phyloP scores from a whole-genome alignment of 2,797 vertebrate species.

The Premnoplex brunnescens region DNA sequence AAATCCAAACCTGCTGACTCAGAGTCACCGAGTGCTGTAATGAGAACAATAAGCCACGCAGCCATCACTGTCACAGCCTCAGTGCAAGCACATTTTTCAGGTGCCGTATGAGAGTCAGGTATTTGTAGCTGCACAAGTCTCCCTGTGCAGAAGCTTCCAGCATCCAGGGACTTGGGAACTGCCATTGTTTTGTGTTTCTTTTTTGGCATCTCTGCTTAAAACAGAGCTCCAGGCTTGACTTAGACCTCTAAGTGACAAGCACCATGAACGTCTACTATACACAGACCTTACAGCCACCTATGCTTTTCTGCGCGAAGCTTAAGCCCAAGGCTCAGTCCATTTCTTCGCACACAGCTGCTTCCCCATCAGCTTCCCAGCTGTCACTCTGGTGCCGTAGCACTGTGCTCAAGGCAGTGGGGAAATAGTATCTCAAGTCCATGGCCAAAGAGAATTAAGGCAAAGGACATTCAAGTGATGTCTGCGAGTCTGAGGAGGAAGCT shows the following conservation, averaged over 20 bases:
- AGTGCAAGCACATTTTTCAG: neutral
- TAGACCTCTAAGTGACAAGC: constrained; percentile 24
- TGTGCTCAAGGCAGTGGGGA: neutral
- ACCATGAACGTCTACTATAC: neutral
- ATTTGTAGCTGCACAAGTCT: neutral
- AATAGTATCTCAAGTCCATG: neutral
- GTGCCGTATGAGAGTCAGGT: neutral
- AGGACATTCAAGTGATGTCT: neutral
- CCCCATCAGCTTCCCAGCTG: neutral
- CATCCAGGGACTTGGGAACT: neutral
- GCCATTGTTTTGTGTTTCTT: neutral
- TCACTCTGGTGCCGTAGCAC: neutral
- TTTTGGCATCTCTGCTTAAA: neutral
- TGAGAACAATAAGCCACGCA: constrained; percentile 29
- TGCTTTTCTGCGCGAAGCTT: neutral
- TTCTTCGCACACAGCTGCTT: neutral
- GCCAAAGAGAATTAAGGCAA: constrained; percentile 1
- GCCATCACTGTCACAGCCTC: neutral
- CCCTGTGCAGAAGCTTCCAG: neutral
- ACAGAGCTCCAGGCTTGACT: neutral
- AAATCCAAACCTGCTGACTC: constrained; percentile 49
- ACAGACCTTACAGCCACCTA: neutral
- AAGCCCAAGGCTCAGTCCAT: neutral
- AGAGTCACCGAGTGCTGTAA: neutral
- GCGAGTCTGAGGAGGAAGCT: neutral